Conservation (phyloP, 2,797 vertebrate species). For the Rhabdophis nuchalis region DNA sequence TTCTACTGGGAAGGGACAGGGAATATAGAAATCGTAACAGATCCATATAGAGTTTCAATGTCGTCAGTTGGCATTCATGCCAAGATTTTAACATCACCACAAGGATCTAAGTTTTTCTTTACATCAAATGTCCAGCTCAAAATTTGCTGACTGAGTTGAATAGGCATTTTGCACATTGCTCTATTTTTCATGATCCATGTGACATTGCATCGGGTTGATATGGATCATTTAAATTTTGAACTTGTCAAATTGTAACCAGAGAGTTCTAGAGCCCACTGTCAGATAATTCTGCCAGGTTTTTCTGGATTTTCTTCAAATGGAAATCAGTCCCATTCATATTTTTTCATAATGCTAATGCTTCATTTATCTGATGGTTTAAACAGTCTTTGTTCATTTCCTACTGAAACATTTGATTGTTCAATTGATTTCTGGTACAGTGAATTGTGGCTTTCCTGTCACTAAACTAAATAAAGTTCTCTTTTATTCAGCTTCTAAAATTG, state of each 20-base stretch:
- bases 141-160: background rate
- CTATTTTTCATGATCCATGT: background rate
- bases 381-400: background rate
- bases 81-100: background rate
- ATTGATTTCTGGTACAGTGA: background rate
- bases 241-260: background rate
- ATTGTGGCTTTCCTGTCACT: background rate
- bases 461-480: background rate
- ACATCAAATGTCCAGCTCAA: background rate
- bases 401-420: background rate
- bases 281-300: background rate
- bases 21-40: background rate
- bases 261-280: background rate
- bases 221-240: background rate
- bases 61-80: background rate
- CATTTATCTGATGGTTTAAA: background rate
- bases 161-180: background rate
- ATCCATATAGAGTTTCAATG: background rate
- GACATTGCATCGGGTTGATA: background rate
- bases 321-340: background rate
- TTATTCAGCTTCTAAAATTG: background rate
- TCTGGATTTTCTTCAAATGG: background rate
- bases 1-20: background rate
- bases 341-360: background rate
- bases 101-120: background rate